phyloP scores from a whole-genome alignment of 2,888 invertebrate species.

The Dermolepida albohirtum region DNA sequence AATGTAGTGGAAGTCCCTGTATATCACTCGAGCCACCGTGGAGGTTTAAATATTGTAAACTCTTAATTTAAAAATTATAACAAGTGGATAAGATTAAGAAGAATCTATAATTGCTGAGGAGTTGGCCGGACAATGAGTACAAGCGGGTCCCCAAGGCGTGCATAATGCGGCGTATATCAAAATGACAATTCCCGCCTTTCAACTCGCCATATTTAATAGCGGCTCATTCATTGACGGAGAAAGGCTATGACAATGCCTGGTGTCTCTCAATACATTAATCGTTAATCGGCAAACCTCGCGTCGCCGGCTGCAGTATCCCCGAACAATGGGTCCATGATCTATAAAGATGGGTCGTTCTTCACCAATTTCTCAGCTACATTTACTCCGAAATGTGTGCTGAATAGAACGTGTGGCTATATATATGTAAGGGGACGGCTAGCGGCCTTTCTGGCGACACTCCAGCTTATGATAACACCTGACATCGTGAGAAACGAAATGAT shows the following conservation, averaged over 20 bases:
- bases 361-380: constrained; percentile 68
- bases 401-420: constrained; percentile 53
- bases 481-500: constrained; percentile 39
- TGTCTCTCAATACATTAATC: constrained; percentile 63
- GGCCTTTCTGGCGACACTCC: constrained; percentile 53
- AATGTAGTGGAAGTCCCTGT: too few relatives aligned
- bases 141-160: constrained; percentile 55
- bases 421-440: constrained; percentile 20
- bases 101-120: constrained; percentile 54
- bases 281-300: constrained; percentile 62
- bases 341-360: constrained; percentile 66
- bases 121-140: constrained; percentile 52
- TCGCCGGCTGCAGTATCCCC: constrained; percentile 56
- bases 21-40: too few relatives aligned
- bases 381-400: constrained; percentile 64
- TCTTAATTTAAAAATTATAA: background rate
- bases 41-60: background rate
- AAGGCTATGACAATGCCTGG: constrained; percentile 55
- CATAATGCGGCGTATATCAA: constrained; percentile 63
- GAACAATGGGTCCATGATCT: constrained; percentile 63
- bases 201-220: constrained; percentile 62
- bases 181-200: constrained; percentile 61
- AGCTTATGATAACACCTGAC: constrained; percentile 54
- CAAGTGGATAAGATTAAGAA: constrained; percentile 33
- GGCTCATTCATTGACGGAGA: constrained; percentile 59